A percentile compares a stretch with the other conserved stretches of the same genome.
phyloP scores from a whole-genome alignment of 1,140 invertebrate species.

The Choristoneura fumiferana region DNA sequence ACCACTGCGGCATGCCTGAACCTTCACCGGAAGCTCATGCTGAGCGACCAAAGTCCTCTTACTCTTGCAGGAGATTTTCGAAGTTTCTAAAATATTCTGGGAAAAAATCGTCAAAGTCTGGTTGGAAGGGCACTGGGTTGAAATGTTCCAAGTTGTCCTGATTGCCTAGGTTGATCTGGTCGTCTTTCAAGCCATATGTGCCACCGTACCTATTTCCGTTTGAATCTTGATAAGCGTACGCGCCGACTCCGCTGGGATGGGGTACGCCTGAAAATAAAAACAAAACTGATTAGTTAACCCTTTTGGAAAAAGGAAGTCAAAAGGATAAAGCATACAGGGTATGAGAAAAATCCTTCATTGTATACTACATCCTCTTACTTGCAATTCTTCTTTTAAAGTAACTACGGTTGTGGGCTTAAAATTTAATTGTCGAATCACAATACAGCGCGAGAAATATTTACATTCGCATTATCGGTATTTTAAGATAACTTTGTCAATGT shows the following conservation, averaged over 20 bases:
- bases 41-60: slow-evolving; percentile 33
- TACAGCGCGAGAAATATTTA: too few relatives aligned
- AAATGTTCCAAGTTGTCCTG: background rate
- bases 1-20: slow-evolving; percentile 19
- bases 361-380: too few relatives aligned
- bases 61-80: slow-evolving; percentile 57
- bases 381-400: too few relatives aligned
- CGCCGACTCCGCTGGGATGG: slow-evolving; percentile 42
- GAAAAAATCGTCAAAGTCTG: slow-evolving; percentile 33
- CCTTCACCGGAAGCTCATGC: slow-evolving; percentile 52
- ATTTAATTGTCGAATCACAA: too few relatives aligned
- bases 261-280: slow-evolving; percentile 23
- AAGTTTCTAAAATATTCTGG: slow-evolving; percentile 60
- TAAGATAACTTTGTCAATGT: too few relatives aligned
- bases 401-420: too few relatives aligned
- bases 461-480: too few relatives aligned
- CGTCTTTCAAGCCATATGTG: slow-evolving; percentile 51
- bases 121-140: slow-evolving; percentile 25
- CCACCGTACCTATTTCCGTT: slow-evolving; percentile 67
- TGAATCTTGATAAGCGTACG: slow-evolving; percentile 58
- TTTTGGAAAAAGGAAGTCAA: too few relatives aligned
- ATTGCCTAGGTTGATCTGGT: slow-evolving; percentile 26
- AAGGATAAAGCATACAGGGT: too few relatives aligned
- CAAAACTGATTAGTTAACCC: background rate
- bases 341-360: too few relatives aligned